Conservation (phyloP, 2,888 invertebrate species). For the Teleogryllus oceanicus region DNA sequence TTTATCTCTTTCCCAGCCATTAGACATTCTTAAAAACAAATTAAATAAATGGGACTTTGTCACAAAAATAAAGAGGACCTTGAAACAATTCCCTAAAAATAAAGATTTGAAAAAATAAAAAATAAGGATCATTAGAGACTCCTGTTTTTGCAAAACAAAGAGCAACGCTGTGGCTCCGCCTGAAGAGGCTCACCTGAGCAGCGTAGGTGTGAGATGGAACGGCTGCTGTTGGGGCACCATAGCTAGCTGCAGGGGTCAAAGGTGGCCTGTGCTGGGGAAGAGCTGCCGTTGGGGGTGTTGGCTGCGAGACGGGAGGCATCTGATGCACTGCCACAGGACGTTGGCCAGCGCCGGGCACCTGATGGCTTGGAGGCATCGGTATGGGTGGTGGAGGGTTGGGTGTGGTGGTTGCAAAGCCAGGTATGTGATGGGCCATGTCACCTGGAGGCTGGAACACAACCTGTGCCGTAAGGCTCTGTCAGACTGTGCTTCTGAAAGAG, state of each 20-base stretch:
- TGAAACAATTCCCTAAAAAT: not conserved
- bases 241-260: not conserved
- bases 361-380: slow-evolving; percentile 55
- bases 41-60: not conserved
- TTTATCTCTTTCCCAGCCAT: no score
- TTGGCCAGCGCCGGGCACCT: slow-evolving; percentile 38
- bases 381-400: slow-evolving; percentile 56
- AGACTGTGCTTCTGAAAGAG: not conserved
- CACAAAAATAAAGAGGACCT: not conserved
- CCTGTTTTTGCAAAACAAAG: not conserved
- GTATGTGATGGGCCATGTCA: slow-evolving; percentile 48
- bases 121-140: not conserved
- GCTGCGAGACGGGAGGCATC: slow-evolving; percentile 30
- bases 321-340: slow-evolving; percentile 29
- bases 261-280: no score
- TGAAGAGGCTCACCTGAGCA: not conserved
- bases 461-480: slow-evolving; percentile 23
- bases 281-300: not conserved
- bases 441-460: slow-evolving; percentile 32
- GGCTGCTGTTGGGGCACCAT: slow-evolving; percentile 8
- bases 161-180: not conserved
- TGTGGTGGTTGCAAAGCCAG: slow-evolving; percentile 55
- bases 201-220: slow-evolving; percentile 4
- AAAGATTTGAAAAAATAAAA: not conserved
- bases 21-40: no score